Evolutionary conservation across 2,113 vertebrate genomes (phyloP).

Genomic region (Hystrix cristata): DNA sequence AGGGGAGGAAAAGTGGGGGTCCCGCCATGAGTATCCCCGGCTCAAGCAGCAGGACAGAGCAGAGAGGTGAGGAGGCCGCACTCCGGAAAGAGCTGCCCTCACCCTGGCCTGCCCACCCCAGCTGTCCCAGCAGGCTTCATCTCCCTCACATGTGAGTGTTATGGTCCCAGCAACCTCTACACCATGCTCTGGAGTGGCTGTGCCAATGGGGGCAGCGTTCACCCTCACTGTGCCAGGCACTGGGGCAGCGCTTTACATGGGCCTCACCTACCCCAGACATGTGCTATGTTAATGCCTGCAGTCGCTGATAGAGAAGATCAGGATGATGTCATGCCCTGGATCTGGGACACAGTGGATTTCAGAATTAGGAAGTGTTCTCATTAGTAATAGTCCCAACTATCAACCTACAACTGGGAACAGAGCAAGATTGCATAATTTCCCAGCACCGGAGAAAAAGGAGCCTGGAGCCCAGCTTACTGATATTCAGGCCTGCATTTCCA

Average conservation of each 20-base stretch:
- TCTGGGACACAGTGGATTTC: background rate
- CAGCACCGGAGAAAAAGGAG: background rate
- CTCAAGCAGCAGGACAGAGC: background rate
- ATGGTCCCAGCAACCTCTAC: too few relatives aligned
- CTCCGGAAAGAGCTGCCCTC: background rate
- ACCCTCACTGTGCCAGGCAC: background rate
- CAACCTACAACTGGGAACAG: background rate
- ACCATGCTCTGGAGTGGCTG: too few relatives aligned
- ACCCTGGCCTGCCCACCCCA: background rate
- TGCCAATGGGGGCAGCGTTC: background rate
- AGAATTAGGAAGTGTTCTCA: background rate
- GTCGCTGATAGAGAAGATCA: background rate
- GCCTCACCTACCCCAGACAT: background rate
- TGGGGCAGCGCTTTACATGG: fast-evolving
- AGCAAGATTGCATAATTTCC: background rate
- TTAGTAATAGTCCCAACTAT: background rate
- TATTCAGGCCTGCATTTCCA: background rate
- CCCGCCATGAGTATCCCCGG: background rate
- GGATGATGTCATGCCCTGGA: fast-evolving
- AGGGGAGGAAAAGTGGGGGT: background rate
- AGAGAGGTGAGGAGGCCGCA: background rate
- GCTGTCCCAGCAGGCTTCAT: too few relatives aligned
- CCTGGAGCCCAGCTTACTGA: background rate
- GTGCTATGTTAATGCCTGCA: background rate
- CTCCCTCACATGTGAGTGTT: background rate